These are phyloP conservation scores for Cydia strobilella DNA, from an alignment of 1,140 invertebrate genomes.

Conservation along the genomic window DNA sequence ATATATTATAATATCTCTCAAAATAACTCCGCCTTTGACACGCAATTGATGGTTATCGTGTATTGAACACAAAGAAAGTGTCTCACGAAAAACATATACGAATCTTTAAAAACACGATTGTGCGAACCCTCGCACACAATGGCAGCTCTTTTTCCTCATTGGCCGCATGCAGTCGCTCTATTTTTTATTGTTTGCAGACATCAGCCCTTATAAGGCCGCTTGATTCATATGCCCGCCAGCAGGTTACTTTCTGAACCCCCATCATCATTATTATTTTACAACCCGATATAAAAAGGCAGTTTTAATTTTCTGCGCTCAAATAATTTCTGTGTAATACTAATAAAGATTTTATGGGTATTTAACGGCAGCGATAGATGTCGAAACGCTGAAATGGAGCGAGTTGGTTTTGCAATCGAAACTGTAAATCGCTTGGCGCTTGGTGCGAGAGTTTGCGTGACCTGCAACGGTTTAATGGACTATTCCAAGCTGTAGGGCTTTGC, in stretches of 20 bases:
- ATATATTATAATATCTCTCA: neutral
- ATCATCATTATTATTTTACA: neutral
- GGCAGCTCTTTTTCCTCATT: constrained; percentile 25
- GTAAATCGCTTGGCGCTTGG: constrained; percentile 4
- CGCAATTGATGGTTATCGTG: neutral
- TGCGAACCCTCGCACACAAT: constrained; percentile 24
- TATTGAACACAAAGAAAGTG: constrained; percentile 10
- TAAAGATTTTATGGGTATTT: constrained; percentile 22
- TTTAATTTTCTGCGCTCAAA: constrained; percentile 18
- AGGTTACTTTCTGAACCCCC: neutral
- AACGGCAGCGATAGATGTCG: constrained; percentile 26
- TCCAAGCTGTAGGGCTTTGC: neutral
- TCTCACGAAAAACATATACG: neutral
- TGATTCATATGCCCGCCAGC: constrained; percentile 13
- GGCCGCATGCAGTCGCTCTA: neutral
- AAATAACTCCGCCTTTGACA: neutral
- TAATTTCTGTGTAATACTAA: constrained; percentile 14
- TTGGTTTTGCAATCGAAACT: constrained; percentile 13
- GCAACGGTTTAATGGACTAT: neutral
- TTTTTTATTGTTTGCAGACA: constrained; percentile 25
- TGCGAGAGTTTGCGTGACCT: constrained; percentile 8
- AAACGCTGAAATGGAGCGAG: constrained; percentile 24
- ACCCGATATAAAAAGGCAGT: constrained; percentile 1
- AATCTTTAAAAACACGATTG: neutral
- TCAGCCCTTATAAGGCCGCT: constrained; percentile 15